Percentiles rank a stretch among this genome's conserved stretches.
Evolutionary conservation across 2,888 invertebrate genomes (phyloP).

Genomic region (Nineta flava): DNA sequence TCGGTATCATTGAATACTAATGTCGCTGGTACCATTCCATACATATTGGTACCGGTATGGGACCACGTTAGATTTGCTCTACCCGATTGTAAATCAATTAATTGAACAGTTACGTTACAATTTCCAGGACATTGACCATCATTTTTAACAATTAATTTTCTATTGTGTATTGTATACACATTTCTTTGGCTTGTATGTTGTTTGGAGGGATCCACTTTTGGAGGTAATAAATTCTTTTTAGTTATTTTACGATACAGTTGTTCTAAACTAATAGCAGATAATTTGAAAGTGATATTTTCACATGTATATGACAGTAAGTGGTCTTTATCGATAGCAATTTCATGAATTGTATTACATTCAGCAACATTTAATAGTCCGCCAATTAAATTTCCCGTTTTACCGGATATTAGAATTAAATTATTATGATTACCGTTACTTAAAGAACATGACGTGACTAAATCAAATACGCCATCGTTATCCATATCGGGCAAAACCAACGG

Average conservation of each 20-base stretch:
- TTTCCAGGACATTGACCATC: slow-evolving; percentile 52
- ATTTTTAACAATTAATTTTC: slow-evolving; percentile 53
- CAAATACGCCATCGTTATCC: slow-evolving; percentile 52
- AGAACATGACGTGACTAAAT: slow-evolving; percentile 45
- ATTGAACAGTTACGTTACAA: slow-evolving; percentile 43
- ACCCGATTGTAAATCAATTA: slow-evolving; percentile 37
- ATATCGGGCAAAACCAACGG: slow-evolving; percentile 57
- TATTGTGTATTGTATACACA: slow-evolving; percentile 41
- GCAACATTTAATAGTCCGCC: slow-evolving; percentile 41
- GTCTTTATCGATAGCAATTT: slow-evolving; percentile 36
- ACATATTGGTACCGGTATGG: slow-evolving; percentile 45
- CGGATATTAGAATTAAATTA: slow-evolving; percentile 51
- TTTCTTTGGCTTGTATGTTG: slow-evolving; percentile 38
- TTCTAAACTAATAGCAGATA: slow-evolving; percentile 31
- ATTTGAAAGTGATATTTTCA: slow-evolving; percentile 35
- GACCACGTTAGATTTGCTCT: slow-evolving; percentile 40
- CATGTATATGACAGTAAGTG: slow-evolving; percentile 38
- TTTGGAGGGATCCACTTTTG: slow-evolving; percentile 26
- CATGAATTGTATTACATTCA: slow-evolving; percentile 40
- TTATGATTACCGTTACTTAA: slow-evolving; percentile 36
- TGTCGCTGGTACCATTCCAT: slow-evolving; percentile 55
- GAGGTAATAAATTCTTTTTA: slow-evolving; percentile 20
- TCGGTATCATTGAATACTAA: slow-evolving; percentile 38
- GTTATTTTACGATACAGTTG: slow-evolving; percentile 29
- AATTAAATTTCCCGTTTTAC: slow-evolving; percentile 48